phyloP scores from a whole-genome alignment of 2,888 invertebrate genomes.

The Magallana nippona region DNA sequence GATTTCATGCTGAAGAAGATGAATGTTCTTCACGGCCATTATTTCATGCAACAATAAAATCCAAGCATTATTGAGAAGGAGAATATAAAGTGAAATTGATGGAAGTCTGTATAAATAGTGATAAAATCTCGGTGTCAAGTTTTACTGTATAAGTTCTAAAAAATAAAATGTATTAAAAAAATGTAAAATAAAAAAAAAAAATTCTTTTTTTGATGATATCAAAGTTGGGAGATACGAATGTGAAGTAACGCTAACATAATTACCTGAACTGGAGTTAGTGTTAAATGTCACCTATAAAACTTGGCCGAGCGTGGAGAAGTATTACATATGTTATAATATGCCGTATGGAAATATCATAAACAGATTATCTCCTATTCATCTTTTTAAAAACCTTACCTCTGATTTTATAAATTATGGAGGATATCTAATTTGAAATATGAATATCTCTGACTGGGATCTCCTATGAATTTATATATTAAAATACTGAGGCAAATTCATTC shows the following conservation, averaged over 20 bases:
- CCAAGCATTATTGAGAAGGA: constrained; percentile 4
- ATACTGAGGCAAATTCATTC: neutral
- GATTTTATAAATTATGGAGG: constrained; percentile 5
- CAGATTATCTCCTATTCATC: constrained; percentile 25
- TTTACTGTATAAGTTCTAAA: constrained; percentile 19
- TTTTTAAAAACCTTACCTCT: constrained; percentile 2
- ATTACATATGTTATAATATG: constrained; percentile 29
- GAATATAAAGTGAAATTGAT: constrained; percentile 27
- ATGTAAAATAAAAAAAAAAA: neutral
- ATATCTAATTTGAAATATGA: constrained; percentile 32
- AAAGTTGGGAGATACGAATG: constrained; percentile 9
- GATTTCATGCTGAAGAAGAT: constrained; percentile 19
- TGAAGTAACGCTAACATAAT: neutral
- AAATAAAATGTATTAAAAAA: neutral
- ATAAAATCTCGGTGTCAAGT: constrained; percentile 9
- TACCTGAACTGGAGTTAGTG: constrained; percentile 14
- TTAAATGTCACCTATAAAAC: constrained; percentile 35
- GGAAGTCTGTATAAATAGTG: constrained; percentile 7
- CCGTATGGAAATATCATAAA: constrained; percentile 15
- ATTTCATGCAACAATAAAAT: constrained; percentile 25
- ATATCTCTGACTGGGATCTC: constrained; percentile 14
- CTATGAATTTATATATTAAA: constrained; percentile 16
- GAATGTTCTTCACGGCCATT: constrained; percentile 23
- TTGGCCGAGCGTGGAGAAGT: neutral
- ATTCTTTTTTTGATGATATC: constrained; percentile 2